Base-by-base conservation (phyloP, 30 jellyfish, hydroid and myxozoan genomes). In the Aurelia aurita complex sp. Pacific region DNA sequence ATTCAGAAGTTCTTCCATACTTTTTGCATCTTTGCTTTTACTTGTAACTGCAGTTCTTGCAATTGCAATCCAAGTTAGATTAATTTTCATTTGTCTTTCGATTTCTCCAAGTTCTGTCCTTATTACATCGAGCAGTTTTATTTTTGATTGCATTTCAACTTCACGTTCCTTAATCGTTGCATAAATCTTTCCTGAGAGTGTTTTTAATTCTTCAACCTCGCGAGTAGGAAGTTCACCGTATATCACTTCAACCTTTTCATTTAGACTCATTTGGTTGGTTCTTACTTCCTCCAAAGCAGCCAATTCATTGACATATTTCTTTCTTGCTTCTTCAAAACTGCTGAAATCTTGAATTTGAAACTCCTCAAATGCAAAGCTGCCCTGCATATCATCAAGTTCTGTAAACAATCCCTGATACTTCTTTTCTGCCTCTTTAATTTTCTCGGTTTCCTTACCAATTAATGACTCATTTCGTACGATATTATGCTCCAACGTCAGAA, bases 11-110 rank as follows among this genome's bases (percentile, higher is more conserved):
- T 84, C 93, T 64, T 84, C 93, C 43, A 73, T 73, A 74, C 82
- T 69, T 38, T 19, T 43, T 32, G 82, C 93, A 3, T 72, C 77
- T 32, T 84, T 73, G 60, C 67, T 64, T 36, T 84, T 76, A 38
- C 66, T 84, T 11, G 64, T 43, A 9, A 84, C 93, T 5, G 93
- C 93, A 52, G 67, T 74, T 61, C 65, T 84, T 62, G 93, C 87
- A 57, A 84, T 84, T 51, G 84, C 68, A 16, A 84, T 84, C 93
- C 93, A 84, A 2, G 66, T 84, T 51, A 84, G 32, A 77, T 84
- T 84, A 10, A 74, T 69, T 29, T 64, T 61, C 46, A 84, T 23
- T 29, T 67, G 84, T 18, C 42, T 34, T 29, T 84, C 69, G n/a
- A 84, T 74, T 29, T 64, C 82, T 14, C 38, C 32, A 35, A 84